phyloP scores from a whole-genome alignment of 2,888 invertebrate species.

The Polymixis flavicincta region DNA sequence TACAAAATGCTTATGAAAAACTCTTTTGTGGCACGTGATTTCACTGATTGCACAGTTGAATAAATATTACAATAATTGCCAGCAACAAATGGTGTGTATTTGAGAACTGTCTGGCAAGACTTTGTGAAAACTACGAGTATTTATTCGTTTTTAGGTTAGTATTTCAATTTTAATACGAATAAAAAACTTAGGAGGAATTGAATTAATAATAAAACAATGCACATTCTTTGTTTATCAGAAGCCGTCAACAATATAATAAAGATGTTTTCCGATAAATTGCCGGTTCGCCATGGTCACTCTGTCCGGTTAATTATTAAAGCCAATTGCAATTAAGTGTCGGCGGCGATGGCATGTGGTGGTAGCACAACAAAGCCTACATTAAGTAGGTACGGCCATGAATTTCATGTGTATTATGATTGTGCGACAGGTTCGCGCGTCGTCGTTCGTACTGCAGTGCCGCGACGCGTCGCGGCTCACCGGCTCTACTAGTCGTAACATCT shows the following conservation, averaged over 20 bases:
- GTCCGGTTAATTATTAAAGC: slow-evolving; percentile 74
- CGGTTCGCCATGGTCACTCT: slow-evolving; percentile 62
- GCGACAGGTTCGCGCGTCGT: slow-evolving; percentile 38
- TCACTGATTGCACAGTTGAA: slow-evolving; percentile 37
- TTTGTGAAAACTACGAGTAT: neutral
- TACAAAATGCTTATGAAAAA: slow-evolving; percentile 14
- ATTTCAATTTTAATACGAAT: slow-evolving; percentile 10
- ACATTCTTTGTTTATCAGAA: slow-evolving; percentile 34
- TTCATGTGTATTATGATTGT: slow-evolving; percentile 76
- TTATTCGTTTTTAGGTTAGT: slow-evolving; percentile 28
- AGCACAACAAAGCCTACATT: slow-evolving; percentile 73
- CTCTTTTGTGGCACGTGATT: slow-evolving; percentile 25
- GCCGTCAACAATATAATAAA: slow-evolving; percentile 68
- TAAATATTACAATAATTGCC: slow-evolving; percentile 30
- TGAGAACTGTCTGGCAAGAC: slow-evolving; percentile 34
- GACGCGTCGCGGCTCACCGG: slow-evolving; percentile 45
- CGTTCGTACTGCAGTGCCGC: slow-evolving; percentile 29
- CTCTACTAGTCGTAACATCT: slow-evolving; percentile 71
- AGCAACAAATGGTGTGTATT: slow-evolving; percentile 28
- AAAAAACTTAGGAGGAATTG: slow-evolving; percentile 4
- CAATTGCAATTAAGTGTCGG: slow-evolving; percentile 74
- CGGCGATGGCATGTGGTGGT: slow-evolving; percentile 70
- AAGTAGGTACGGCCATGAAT: slow-evolving; percentile 68
- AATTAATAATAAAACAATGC: slow-evolving; percentile 5
- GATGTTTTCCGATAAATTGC: slow-evolving; percentile 75